Percentiles rank a stretch among this genome's conserved stretches.
Conservation (phyloP, 2,797 vertebrate genomes). For the Cetoscarus ocellatus region DNA sequence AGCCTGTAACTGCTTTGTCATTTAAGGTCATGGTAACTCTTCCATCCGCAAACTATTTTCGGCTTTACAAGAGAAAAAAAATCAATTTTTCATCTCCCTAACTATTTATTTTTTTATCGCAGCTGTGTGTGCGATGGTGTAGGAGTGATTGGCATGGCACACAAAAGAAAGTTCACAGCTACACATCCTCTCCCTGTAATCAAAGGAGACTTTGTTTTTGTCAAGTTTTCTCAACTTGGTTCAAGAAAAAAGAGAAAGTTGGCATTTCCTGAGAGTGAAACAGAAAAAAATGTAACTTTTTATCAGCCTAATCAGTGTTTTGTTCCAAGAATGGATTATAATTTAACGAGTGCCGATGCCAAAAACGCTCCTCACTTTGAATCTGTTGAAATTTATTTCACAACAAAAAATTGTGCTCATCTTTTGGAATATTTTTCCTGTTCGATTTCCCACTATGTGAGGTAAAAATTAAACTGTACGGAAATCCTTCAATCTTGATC, state of each 20-base stretch:
- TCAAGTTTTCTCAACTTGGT: background rate
- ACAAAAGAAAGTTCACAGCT: constrained; percentile 19
- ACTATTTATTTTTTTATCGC: constrained; percentile 53
- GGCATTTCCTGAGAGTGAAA: background rate
- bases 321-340: constrained; percentile 3
- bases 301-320: background rate
- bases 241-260: background rate
- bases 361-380: background rate
- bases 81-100: constrained; percentile 59
- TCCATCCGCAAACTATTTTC: constrained; percentile 48
- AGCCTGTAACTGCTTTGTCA: constrained; percentile 37
- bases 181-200: background rate
- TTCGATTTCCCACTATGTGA: background rate
- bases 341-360: background rate
- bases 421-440: background rate
- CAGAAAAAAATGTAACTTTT: background rate
- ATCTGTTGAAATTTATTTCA: background rate
- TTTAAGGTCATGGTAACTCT: constrained; percentile 49
- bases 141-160: constrained; percentile 16
- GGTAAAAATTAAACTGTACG: background rate
- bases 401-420: background rate
- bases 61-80: constrained; percentile 27
- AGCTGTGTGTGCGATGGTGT: constrained; percentile 23
- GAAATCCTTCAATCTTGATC: constrained; percentile 8
- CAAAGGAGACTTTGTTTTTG: constrained; percentile 3